Conservation (phyloP, 2,888 invertebrate genomes). For the Volucella zonaria region DNA sequence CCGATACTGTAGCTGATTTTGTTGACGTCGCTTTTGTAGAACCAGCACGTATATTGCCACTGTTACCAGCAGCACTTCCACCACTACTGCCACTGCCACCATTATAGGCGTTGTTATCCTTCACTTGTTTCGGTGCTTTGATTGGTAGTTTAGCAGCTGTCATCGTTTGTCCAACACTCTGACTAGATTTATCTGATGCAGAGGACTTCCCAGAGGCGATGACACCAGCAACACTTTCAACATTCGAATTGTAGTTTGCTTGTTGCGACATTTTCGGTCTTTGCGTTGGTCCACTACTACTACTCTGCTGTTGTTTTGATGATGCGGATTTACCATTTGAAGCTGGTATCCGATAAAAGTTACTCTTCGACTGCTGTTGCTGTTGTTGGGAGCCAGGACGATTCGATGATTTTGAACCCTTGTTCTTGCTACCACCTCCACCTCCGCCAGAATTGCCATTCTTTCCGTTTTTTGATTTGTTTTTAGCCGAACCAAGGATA, state of each 20-base stretch:
- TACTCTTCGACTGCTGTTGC: conserved; percentile 77
- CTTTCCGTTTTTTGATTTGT: conserved; percentile 74
- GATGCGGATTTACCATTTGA: conserved; percentile 71
- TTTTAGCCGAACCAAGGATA: conserved; percentile 77
- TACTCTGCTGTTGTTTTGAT: conserved; percentile 44
- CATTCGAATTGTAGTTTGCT: conserved; percentile 65
- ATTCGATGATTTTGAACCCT: conserved; percentile 75
- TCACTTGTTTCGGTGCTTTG: conserved; percentile 82
- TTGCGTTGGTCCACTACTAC: conserved; percentile 54
- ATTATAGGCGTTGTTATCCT: conserved; percentile 77
- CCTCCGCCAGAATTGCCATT: conserved; percentile 69
- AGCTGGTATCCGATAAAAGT: conserved; percentile 80
- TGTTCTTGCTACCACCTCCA: conserved; percentile 75
- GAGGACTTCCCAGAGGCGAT: conserved; percentile 47
- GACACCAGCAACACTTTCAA: conserved; percentile 27
- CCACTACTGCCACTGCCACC: conserved; percentile 16
- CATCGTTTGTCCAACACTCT: conserved; percentile 70
- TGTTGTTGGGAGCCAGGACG: conserved; percentile 64
- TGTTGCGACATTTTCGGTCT: conserved; percentile 70
- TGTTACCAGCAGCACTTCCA: background rate
- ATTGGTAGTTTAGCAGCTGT: conserved; percentile 78
- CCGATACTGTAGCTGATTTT: conserved; percentile 46
- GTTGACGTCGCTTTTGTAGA: conserved; percentile 41
- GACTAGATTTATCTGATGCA: conserved; percentile 65
- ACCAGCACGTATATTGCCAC: conserved; percentile 15